A percentile compares a stretch with the other conserved stretches of the same genome.
phyloP scores from a whole-genome alignment of 35 echinoderm and acorn worm species.

The Diadema setosum region DNA sequence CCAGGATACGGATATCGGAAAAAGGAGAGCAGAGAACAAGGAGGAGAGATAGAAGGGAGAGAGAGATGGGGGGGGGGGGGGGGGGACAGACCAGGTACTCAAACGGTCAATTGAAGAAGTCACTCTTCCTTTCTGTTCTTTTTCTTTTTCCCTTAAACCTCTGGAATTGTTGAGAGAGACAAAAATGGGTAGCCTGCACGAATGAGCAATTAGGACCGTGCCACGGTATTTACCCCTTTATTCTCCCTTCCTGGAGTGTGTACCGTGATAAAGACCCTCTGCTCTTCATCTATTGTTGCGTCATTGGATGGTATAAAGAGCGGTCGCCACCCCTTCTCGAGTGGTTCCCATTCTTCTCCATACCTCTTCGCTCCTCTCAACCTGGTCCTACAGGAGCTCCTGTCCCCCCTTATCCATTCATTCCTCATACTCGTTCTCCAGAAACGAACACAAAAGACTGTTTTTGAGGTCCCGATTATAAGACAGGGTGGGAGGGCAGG shows the following conservation, averaged over 20 bases:
- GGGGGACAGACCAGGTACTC: neutral
- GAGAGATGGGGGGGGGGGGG: too few species aligned
- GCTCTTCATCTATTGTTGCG: neutral
- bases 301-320: neutral
- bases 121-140: neutral
- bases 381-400: too few species aligned
- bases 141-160: too few species aligned
- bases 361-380: neutral
- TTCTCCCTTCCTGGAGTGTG: neutral
- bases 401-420: too few species aligned
- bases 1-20: too few species aligned
- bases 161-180: too few species aligned
- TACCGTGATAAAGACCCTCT: neutral
- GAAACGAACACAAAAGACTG: neutral
- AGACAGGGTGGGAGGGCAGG: too few species aligned
- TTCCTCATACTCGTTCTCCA: too few species aligned
- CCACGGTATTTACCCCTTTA: neutral
- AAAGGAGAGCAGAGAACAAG: too few species aligned
- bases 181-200: neutral
- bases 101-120: neutral
- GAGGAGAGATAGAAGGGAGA: too few species aligned
- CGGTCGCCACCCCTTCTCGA: neutral
- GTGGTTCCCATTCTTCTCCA: neutral
- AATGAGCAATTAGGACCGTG: slow-evolving; percentile 8
- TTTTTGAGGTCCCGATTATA: neutral